Base-by-base conservation (phyloP, 2,888 invertebrate genomes). In the Melipona beecheii region DNA sequence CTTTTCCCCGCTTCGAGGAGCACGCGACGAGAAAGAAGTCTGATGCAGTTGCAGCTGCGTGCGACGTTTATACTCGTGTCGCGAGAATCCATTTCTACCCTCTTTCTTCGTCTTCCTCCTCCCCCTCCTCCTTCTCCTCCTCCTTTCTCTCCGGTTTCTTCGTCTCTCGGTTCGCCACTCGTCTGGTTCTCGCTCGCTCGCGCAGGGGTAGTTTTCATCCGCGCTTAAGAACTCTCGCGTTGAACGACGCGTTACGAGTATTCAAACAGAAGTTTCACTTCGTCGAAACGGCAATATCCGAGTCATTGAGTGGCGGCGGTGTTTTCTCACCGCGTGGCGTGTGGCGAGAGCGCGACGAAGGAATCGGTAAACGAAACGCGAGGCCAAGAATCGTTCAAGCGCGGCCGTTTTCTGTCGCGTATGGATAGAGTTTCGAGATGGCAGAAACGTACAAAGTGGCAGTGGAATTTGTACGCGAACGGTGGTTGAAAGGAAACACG, bases 21-120 rank as follows among this genome's bases (percentile, higher is more conserved):
- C 64, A 64, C 71, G 73, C 75, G 79, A 80, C 65, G 78, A 77
- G 86, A 73, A 65, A 70, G 78, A 83, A 86, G 79, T 89, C 88
- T 79, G 86, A 86, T 88, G 89, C 90, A 89, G 86, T 83, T 81
- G 88, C 85, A 85, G 81, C 89, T 89, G 89, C 85, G 83, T 79
- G 65, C 85, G 89, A 89, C 90, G 84, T 88, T 89, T 86, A 79
- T 82, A 76, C 78, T 79, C 75, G 72, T 79, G 83, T 87, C 79
- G 77, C 68, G 75, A 52, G 66, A 72, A 86, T 78, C 86, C 78
- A 86, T 86, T 86, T 83, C 5, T 13, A 5, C 27, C 49, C 43
- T 43, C 75, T 65, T 54, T 6, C 65, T 65, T 24, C 52, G 11
- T n/a, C 17, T 27, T 17, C 31, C 24, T n/a, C 2, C 56, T 19